Conservation (phyloP, 2,113 vertebrate species). For the Pomatostomus ruficeps region DNA sequence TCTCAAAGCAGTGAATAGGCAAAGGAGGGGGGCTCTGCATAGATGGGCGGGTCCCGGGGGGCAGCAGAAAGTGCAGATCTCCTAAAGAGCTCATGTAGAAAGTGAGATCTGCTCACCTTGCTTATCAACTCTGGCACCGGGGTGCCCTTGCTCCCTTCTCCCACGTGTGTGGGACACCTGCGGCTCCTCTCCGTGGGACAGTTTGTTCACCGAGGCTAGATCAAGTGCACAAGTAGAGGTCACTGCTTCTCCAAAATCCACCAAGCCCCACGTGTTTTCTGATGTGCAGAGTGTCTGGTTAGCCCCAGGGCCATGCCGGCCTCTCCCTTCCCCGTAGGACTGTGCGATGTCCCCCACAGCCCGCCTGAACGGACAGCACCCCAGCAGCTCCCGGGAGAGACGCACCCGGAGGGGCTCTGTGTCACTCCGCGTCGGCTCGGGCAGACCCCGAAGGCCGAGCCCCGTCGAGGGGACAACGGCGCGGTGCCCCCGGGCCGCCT, state of each 20-base stretch:
- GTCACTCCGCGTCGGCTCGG: accelerated
- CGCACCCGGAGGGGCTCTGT: not conserved
- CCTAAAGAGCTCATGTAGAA: not conserved
- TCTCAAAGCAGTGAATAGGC: not conserved
- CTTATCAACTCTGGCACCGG: not conserved
- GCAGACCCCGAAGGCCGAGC: not conserved
- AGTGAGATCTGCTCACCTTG: not conserved
- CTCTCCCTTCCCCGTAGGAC: not conserved
- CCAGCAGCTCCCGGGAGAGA: not conserved
- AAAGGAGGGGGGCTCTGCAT: not conserved
- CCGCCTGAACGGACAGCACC: not conserved
- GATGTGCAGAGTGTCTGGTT: not conserved
- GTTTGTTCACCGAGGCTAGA: not conserved
- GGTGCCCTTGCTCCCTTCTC: not conserved
- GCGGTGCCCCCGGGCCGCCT: not conserved
- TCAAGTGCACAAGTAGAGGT: not conserved
- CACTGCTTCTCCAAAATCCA: not conserved
- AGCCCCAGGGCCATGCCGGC: not conserved
- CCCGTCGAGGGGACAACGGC: accelerated
- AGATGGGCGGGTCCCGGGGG: not conserved
- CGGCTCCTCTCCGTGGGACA: not conserved
- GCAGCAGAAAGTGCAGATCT: not conserved
- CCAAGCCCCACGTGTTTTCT: accelerated
- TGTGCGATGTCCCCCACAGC: not conserved
- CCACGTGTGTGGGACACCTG: not conserved